phyloP scores from a whole-genome alignment of 2,797 vertebrate species.

The Sebastes goodei region DNA sequence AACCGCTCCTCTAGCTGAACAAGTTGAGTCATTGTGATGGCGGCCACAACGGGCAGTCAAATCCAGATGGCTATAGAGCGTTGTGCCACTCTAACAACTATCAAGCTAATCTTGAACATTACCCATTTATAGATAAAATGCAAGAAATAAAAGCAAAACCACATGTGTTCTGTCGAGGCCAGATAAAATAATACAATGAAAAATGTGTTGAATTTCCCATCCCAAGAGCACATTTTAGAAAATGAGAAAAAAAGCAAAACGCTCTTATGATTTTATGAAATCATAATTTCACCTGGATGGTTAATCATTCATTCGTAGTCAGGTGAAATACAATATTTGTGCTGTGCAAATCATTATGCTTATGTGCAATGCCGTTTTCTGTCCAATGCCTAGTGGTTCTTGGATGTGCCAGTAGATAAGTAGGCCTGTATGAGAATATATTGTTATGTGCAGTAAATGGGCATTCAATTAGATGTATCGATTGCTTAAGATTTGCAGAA shows the following conservation, averaged over 20 bases:
- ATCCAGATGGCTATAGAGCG: conserved; percentile 49
- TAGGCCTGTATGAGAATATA: neutral
- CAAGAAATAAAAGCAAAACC: neutral
- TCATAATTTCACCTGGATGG: neutral
- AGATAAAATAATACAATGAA: neutral
- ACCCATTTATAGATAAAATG: neutral
- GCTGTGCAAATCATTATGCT: neutral
- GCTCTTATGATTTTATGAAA: neutral
- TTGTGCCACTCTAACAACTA: neutral
- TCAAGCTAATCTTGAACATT: neutral
- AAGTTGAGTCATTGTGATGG: conserved; percentile 58
- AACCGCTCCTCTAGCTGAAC: conserved; percentile 59
- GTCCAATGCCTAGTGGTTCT: neutral
- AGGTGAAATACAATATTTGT: neutral
- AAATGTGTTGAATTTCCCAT: neutral
- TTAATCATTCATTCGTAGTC: neutral
- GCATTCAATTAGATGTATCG: neutral
- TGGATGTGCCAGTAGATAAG: neutral
- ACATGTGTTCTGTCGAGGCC: neutral
- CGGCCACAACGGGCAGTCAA: conserved; percentile 45
- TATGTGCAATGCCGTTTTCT: neutral
- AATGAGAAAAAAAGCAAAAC: neutral
- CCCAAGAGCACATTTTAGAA: neutral
- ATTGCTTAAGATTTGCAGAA: conserved; percentile 14
- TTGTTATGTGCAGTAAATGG: neutral